phyloP scores from a whole-genome alignment of 2,113 vertebrate species.

The Phalacrocorax brasilianus region DNA sequence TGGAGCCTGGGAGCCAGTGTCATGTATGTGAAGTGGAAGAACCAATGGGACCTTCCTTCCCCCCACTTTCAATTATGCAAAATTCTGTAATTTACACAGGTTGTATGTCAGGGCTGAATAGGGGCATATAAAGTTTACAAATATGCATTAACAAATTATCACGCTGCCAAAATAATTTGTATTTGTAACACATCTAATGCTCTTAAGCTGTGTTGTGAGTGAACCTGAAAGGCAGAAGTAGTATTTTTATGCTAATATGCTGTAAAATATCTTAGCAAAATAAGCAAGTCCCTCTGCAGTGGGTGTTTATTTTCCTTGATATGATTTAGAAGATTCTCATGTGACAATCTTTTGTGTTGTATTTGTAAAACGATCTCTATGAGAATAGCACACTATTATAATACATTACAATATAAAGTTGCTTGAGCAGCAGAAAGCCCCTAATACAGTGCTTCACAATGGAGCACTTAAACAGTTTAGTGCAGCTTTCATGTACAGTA shows the following conservation, averaged over 20 bases:
- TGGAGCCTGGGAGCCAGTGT: background rate
- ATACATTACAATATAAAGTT: constrained; percentile 63
- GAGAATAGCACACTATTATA: constrained; percentile 55
- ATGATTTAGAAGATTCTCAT: constrained; percentile 57
- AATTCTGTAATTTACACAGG: background rate
- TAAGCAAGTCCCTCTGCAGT: constrained; percentile 46
- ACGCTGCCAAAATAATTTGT: constrained; percentile 41
- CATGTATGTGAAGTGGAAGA: background rate
- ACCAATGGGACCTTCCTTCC: background rate
- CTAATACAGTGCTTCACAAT: constrained; percentile 55
- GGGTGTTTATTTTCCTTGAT: constrained; percentile 68
- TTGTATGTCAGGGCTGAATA: background rate
- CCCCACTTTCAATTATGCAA: background rate
- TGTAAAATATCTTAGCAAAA: constrained; percentile 63
- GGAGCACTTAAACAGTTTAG: constrained; percentile 71
- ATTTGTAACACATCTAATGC: constrained; percentile 37
- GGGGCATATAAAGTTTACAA: constrained; percentile 33
- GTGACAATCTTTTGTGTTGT: constrained; percentile 65
- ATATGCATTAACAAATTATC: constrained; percentile 44
- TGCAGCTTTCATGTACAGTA: constrained; percentile 62
- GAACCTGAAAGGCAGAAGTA: constrained; percentile 65
- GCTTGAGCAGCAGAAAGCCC: constrained; percentile 65
- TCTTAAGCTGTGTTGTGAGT: constrained; percentile 34
- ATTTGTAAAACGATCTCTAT: constrained; percentile 66
- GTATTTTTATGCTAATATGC: constrained; percentile 68